Evolutionary conservation across 2,888 invertebrate species (phyloP).

Genomic region (Drosophila falleni): DNA sequence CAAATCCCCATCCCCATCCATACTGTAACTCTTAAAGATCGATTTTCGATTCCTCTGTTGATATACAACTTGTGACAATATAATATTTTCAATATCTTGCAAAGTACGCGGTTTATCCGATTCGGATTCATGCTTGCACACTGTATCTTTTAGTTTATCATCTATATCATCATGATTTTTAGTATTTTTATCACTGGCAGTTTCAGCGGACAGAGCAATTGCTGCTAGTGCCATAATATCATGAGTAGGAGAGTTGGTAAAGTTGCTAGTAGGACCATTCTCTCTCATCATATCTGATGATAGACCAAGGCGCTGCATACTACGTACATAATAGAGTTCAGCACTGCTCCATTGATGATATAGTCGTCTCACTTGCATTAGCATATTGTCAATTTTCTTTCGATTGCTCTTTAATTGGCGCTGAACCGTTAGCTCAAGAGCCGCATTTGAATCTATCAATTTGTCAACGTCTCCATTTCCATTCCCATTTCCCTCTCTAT

Average conservation of each 20-base stretch:
- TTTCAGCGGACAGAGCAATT: slow-evolving; percentile 71
- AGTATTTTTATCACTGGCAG: slow-evolving; percentile 1
- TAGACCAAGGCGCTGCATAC: slow-evolving; percentile 69
- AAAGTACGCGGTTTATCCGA: slow-evolving; percentile 31
- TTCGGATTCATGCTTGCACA: slow-evolving; percentile 11
- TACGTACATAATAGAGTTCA: slow-evolving; percentile 71
- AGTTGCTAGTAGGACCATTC: neutral
- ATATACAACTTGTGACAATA: slow-evolving; percentile 50
- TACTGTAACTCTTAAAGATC: neutral
- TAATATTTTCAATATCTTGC: slow-evolving; percentile 72
- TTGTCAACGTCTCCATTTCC: neutral
- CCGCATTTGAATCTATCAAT: slow-evolving; percentile 11
- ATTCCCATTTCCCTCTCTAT: neutral
- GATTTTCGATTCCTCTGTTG: slow-evolving; percentile 2
- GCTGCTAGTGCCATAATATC: slow-evolving; percentile 71
- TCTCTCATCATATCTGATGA: slow-evolving; percentile 22
- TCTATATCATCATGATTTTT: neutral
- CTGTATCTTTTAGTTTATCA: neutral
- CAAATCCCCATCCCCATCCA: too few species aligned
- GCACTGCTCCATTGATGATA: slow-evolving; percentile 72
- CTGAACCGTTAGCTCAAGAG: slow-evolving; percentile 57
- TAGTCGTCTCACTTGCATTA: slow-evolving; percentile 59
- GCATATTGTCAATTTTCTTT: slow-evolving; percentile 48
- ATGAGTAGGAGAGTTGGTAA: slow-evolving; percentile 45
- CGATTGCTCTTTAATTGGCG: slow-evolving; percentile 53